Evolutionary conservation across 1,140 invertebrate species (phyloP).

Genomic region (Polypedilum pembai): DNA sequence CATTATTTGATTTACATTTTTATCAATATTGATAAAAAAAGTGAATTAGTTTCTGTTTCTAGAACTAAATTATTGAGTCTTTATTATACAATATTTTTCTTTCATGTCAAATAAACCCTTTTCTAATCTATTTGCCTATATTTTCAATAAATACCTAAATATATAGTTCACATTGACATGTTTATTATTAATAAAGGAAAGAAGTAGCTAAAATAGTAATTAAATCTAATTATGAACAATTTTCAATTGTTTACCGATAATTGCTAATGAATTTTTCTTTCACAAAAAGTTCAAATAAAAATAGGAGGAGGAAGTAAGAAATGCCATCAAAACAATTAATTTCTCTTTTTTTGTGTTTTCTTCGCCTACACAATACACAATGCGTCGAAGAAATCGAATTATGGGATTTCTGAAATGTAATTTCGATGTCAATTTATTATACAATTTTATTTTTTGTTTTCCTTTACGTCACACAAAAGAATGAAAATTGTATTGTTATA

Average conservation of each 20-base stretch:
- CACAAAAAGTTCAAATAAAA: too few species aligned
- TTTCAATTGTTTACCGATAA: constrained; percentile 19
- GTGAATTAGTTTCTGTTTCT: neutral
- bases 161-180: neutral
- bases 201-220: constrained; percentile 4
- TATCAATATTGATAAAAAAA: too few species aligned
- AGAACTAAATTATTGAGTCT: neutral
- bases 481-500: neutral
- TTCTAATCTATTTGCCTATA: neutral
- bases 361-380: neutral
- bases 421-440: neutral
- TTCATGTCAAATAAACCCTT: neutral
- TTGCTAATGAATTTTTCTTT: neutral
- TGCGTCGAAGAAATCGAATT: neutral
- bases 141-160: neutral
- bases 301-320: neutral
- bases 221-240: constrained; percentile 3
- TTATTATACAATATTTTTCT: neutral
- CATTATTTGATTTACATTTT: too few species aligned
- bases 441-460: neutral
- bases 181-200: neutral
- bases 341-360: neutral
- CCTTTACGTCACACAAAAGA: neutral
- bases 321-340: neutral
- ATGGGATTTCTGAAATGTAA: neutral